Conservation (phyloP, 2,888 invertebrate genomes). For the Sphaeridia pumilis region DNA sequence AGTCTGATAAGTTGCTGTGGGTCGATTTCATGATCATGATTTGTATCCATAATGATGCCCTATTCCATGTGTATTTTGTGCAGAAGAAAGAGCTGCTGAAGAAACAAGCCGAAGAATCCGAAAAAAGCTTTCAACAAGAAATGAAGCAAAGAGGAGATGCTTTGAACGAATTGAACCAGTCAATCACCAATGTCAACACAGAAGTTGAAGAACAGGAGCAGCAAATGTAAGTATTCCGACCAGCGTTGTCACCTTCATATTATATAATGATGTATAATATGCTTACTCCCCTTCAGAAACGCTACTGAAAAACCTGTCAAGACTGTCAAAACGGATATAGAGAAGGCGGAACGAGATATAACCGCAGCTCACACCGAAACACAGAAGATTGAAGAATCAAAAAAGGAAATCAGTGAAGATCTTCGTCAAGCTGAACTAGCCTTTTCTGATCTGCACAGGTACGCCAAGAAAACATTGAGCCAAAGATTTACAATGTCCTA, state of each 20-base stretch:
- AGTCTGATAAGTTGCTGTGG: too few species aligned
- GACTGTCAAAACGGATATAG: background rate
- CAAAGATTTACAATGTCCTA: too few species aligned
- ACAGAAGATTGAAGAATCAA: background rate
- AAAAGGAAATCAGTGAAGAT: constrained; percentile 4
- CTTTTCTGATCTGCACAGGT: constrained; percentile 15
- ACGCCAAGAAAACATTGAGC: background rate
- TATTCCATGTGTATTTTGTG: background rate
- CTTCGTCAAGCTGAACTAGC: constrained; percentile 10
- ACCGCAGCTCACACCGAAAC: background rate
- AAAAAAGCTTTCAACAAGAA: constrained; percentile 4
- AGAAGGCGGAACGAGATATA: constrained; percentile 2
- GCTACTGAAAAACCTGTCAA: background rate
- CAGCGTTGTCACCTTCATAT: too few species aligned
- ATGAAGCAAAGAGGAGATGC: background rate
- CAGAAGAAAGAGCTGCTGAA: constrained; percentile 2
- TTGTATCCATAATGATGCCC: too few species aligned
- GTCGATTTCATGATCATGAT: too few species aligned
- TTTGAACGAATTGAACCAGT: constrained; percentile 5
- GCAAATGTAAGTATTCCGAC: background rate
- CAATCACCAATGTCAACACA: constrained; percentile 1
- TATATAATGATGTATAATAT: too few species aligned
- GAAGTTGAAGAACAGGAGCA: constrained; percentile 10
- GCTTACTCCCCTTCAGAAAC: too few species aligned
- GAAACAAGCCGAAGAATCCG: background rate